A percentile compares a stretch with the other conserved stretches of the same genome.
Conservation (phyloP, 2,113 vertebrate species). For the Apeltes quadracus region DNA sequence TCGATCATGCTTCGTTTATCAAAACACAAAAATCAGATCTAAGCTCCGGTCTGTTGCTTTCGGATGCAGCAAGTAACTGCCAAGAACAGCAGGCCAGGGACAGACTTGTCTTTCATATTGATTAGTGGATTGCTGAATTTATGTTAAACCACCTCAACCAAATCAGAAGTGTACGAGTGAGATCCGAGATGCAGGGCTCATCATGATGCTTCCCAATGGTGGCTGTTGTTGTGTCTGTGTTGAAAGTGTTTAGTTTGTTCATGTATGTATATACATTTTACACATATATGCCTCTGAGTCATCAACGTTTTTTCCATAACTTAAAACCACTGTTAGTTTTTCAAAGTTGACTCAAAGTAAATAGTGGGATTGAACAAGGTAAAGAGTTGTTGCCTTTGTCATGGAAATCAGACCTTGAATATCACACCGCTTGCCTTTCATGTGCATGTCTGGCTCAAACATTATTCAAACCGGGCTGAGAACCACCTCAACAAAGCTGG, state of each 20-base stretch:
- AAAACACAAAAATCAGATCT: background rate
- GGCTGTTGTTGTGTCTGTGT: background rate
- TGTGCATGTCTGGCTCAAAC: conserved; percentile 12
- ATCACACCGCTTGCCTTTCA: conserved; percentile 22
- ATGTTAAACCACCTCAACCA: background rate
- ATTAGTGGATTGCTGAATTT: background rate
- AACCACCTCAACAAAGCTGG: conserved; percentile 34
- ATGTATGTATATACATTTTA: too few species aligned
- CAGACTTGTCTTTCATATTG: background rate
- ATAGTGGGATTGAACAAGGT: background rate
- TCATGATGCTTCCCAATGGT: background rate
- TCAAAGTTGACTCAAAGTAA: too few species aligned
- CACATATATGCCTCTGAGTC: too few species aligned
- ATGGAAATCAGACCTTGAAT: conserved; percentile 7
- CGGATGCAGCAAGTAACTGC: background rate
- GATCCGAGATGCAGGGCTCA: background rate
- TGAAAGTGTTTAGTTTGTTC: background rate
- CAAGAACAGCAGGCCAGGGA: background rate
- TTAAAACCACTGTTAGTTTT: too few species aligned
- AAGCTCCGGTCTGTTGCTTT: background rate
- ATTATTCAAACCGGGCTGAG: background rate
- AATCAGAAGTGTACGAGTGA: background rate
- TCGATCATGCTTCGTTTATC: background rate
- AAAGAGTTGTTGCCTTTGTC: conserved; percentile 4
- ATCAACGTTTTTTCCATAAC: too few species aligned